Evolutionary conservation across 1,140 invertebrate species (phyloP).

Genomic region (Thaumetopoea pityocampa): DNA sequence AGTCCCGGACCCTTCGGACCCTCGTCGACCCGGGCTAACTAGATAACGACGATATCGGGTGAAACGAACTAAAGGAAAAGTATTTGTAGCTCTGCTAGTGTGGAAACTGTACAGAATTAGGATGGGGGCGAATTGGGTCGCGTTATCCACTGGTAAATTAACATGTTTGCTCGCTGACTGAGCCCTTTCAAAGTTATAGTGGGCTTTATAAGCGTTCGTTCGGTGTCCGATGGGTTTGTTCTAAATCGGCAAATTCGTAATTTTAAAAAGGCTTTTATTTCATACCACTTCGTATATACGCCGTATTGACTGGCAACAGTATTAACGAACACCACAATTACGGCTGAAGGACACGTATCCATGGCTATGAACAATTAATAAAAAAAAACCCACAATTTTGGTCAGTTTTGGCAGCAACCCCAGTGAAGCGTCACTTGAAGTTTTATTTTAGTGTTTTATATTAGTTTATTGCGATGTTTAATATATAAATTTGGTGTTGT

Average conservation of each 20-base stretch:
- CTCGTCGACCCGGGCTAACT: slow-evolving; percentile 64
- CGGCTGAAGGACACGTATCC: too few relatives aligned
- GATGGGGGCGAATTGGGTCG: slow-evolving; percentile 50
- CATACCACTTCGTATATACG: not conserved
- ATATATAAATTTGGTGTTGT: too few relatives aligned
- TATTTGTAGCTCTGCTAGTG: slow-evolving; percentile 47
- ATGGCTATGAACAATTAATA: too few relatives aligned
- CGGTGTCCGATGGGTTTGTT: slow-evolving; percentile 10
- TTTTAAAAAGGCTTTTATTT: not conserved
- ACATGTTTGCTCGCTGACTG: slow-evolving; percentile 28
- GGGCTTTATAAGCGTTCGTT: slow-evolving; percentile 16
- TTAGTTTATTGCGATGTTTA: too few relatives aligned
- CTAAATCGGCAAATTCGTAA: slow-evolving; percentile 3
- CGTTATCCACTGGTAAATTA: slow-evolving; percentile 35
- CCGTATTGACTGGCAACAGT: too few relatives aligned
- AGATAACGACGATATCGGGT: slow-evolving; percentile 65
- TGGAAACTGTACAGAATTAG: slow-evolving; percentile 50
- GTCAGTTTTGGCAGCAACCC: too few relatives aligned
- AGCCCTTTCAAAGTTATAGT: slow-evolving; percentile 18
- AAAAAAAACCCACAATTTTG: too few relatives aligned
- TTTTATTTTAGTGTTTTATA: too few relatives aligned
- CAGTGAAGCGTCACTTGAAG: too few relatives aligned
- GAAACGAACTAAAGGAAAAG: slow-evolving; percentile 66
- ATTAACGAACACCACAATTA: too few relatives aligned
- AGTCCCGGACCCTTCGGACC: slow-evolving; percentile 55